A percentile compares a stretch with the other conserved stretches of the same genome.
Evolutionary conservation across 2,113 vertebrate genomes (phyloP).

Genomic region (Caranx melampygus): DNA sequence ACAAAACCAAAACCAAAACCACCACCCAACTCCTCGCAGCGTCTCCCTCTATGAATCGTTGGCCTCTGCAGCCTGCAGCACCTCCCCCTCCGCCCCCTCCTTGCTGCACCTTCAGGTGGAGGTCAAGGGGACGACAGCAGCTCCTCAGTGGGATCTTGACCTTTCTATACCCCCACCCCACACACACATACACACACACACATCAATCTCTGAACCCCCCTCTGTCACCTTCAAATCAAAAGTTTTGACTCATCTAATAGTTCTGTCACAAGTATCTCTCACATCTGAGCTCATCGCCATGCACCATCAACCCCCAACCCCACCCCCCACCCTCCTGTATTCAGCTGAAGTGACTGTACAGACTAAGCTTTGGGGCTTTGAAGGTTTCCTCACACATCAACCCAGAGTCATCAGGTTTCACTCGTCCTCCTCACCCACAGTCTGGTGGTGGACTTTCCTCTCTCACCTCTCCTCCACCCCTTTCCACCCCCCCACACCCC

Average conservation of each 20-base stretch:
- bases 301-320: neutral
- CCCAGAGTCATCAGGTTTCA: constrained; percentile 14
- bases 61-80: constrained; percentile 57
- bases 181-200: too few species aligned
- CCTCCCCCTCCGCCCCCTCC: constrained; percentile 60
- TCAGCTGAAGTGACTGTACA: constrained; percentile 55
- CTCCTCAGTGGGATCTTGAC: constrained; percentile 44
- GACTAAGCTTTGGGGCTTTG: constrained; percentile 41
- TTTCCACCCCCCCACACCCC: too few species aligned
- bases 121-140: constrained; percentile 49
- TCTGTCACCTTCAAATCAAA: constrained; percentile 15
- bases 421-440: constrained; percentile 4
- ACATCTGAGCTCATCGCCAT: constrained; percentile 22
- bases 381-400: constrained; percentile 11
- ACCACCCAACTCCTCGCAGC: constrained; percentile 58
- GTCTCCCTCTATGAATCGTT: constrained; percentile 75
- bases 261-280: constrained; percentile 8
- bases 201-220: neutral
- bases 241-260: constrained; percentile 20
- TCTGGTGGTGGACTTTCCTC: constrained; percentile 5
- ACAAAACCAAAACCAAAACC: constrained; percentile 45
- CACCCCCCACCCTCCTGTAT: neutral
- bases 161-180: neutral
- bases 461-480: constrained; percentile 21
- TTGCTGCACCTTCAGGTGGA: constrained; percentile 38